phyloP scores from a whole-genome alignment of 2,113 vertebrate genomes.

The Phyllostomus hastatus region DNA sequence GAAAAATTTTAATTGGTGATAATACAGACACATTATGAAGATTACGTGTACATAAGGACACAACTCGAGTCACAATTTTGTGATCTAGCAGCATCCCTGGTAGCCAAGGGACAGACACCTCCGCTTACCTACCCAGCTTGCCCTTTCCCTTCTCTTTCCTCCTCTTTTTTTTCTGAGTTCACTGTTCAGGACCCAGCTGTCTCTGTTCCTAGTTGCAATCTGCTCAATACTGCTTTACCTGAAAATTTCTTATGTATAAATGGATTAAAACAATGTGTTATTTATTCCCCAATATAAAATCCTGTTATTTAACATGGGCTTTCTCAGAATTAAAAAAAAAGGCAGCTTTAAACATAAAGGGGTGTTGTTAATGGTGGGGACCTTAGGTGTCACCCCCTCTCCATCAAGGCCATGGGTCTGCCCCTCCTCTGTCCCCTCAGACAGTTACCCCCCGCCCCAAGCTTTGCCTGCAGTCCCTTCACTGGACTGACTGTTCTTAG shows the following conservation, averaged over 20 bases:
- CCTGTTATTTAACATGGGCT: neutral
- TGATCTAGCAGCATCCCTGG: neutral
- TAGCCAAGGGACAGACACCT: neutral
- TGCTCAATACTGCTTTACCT: neutral
- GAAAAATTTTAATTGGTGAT: neutral
- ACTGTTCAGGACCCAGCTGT: neutral
- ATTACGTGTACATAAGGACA: too few relatives aligned
- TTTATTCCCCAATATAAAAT: neutral
- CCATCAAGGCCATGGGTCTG: neutral
- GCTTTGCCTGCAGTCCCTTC: neutral
- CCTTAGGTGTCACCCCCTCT: too few relatives aligned
- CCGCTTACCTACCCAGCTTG: fast-evolving
- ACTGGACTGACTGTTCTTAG: neutral
- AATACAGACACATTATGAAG: neutral
- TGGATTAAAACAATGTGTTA: neutral
- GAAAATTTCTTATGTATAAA: neutral
- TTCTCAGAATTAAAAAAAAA: neutral
- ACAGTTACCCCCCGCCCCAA: neutral
- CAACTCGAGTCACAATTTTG: neutral
- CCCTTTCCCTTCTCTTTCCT: neutral
- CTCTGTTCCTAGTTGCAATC: neutral
- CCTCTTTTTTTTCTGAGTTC: neutral
- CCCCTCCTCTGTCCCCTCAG: fast-evolving
- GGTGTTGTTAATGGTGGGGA: too few relatives aligned
- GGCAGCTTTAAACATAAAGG: neutral